These are phyloP conservation scores for Rhinella marina DNA, from an alignment of 2,797 vertebrate genomes.

Conservation along the genomic window DNA sequence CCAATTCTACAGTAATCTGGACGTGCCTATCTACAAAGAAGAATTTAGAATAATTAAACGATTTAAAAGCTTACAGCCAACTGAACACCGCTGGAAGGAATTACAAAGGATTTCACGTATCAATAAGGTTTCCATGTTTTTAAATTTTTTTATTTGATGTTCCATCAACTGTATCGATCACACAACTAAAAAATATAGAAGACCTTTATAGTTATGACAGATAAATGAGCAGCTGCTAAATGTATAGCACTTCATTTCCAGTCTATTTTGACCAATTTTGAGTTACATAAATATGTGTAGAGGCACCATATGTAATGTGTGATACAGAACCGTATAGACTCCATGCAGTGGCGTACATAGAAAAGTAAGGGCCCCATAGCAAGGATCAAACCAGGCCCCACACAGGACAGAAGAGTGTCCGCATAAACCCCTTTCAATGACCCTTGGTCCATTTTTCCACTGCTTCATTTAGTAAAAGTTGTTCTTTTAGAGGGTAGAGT, in stretches of 20 bases:
- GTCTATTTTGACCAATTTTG: not conserved
- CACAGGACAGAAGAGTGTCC: no score
- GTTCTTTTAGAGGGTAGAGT: no score
- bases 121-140: not conserved
- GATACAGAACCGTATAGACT: no score
- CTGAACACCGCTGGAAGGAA: not conserved
- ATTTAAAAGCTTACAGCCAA: not conserved
- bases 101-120: not conserved
- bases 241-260: not conserved
- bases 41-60: not conserved
- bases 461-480: no score
- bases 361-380: no score
- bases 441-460: no score
- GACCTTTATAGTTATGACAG: not conserved
- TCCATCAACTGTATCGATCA: not conserved
- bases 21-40: not conserved
- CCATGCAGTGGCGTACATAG: no score
- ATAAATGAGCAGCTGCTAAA: not conserved
- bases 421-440: no score
- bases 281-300: no score
- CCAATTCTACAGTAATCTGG: not conserved
- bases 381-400: no score
- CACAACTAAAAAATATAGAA: not conserved
- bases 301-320: no score
- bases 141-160: not conserved